A percentile compares a stretch with the other conserved stretches of the same genome.
These are phyloP conservation scores for Dicentrarchus labrax DNA, from an alignment of 2,113 vertebrate species.

Conservation along the genomic window DNA sequence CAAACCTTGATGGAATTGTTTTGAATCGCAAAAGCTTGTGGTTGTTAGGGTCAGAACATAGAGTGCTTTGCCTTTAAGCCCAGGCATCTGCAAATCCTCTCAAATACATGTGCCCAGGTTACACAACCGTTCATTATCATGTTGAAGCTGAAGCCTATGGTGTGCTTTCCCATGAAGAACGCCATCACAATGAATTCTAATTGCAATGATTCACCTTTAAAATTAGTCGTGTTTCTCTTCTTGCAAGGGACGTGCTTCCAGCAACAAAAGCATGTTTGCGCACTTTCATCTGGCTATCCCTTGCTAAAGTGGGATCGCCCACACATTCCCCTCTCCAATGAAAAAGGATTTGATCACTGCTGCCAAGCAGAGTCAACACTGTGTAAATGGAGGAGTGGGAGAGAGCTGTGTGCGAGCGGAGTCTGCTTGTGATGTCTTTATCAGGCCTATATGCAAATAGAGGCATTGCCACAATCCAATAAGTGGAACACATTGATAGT, in stretches of 20 bases:
- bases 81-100: conserved; percentile 47
- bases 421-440: conserved; percentile 69
- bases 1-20: not conserved
- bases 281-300: conserved; percentile 70
- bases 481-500: not conserved
- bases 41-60: conserved; percentile 36
- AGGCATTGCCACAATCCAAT: conserved; percentile 13
- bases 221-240: conserved; percentile 70
- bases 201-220: conserved; percentile 74
- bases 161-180: conserved; percentile 46
- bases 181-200: conserved; percentile 66
- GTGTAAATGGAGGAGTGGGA: conserved; percentile 65
- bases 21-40: conserved; percentile 18
- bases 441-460: conserved; percentile 65
- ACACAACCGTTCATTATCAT: conserved; percentile 64
- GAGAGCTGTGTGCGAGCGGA: conserved; percentile 53
- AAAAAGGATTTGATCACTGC: conserved; percentile 75
- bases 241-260: conserved; percentile 66
- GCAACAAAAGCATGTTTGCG: conserved; percentile 74
- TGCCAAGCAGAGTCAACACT: conserved; percentile 67
- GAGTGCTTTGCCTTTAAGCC: conserved; percentile 25
- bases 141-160: conserved; percentile 44
- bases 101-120: conserved; percentile 47
- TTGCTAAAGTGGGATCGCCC: conserved; percentile 74
- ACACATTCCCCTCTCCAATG: conserved; percentile 66